Base-by-base conservation (phyloP, 2,113 vertebrate genomes). In the Agelaius tricolor region DNA sequence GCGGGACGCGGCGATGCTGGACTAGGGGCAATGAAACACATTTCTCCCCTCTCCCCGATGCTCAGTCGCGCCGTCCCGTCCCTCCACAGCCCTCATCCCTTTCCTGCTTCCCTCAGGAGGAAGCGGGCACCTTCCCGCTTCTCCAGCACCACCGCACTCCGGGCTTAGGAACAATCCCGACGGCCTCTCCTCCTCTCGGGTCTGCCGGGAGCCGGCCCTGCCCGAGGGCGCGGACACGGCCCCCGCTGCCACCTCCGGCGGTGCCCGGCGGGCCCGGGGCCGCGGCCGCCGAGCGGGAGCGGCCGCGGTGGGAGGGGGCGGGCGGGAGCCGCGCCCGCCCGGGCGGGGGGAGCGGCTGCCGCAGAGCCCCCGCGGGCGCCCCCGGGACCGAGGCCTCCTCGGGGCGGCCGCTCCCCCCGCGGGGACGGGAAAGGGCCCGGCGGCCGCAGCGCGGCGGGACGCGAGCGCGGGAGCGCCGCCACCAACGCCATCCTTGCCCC, bases 11-110 rank as follows among this genome's bases (percentile, higher is more conserved):
- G 39, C 21, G 6, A 63, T 39, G 15, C 7, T 1, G 30, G 20
- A 12, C 27, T 0, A 23, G 8, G 7, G 22, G 27, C 2, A 7
- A 20, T 16, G 13, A 24, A 55, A 47, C 22, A 12, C 37, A 1
- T 10, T 41, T 6, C 17, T 17, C 1, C 2, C 55, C 73, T 21
- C 43, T 52, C 49, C 65, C 41, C 5, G 20, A 33, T 33, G 65
- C 20, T 61, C 80, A 59, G 72, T 35, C 51, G 87, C 18, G 67
- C 62, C 30, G 62, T 47, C 33, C 73, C 54, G 31, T 35, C 31
- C 61, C 66, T 26, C 18, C 30, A 4, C 7, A 2, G 26, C 66
- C 27, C 7, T 3, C 18, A 28, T 6, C 13, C 62, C 79, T 17
- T 13, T 33, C 43, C 66, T 6, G 24, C 18, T 51, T 26, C 41